Base-by-base conservation (phyloP, 2,888 invertebrate species). In the Fragum whitleyi region DNA sequence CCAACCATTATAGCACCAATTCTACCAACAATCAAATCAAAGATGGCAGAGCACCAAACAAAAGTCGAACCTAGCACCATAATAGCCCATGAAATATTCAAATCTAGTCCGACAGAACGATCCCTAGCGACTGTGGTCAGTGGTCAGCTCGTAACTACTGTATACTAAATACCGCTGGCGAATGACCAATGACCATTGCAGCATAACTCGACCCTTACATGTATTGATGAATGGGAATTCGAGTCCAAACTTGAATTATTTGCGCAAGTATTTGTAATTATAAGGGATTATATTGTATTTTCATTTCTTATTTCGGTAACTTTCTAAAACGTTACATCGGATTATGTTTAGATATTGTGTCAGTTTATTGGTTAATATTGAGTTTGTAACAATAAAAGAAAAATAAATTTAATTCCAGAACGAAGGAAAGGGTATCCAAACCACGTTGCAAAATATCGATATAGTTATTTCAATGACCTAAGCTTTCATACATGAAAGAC, bases 391-490 rank as follows among this genome's bases (percentile, higher is more conserved):
- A 36, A 36, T 36, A 36, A 36, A 36, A 36, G 32, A 36, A 36
- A 36, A 6, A 36, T 36, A 36, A 36, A 36, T 36, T 36, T 36
- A 36, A 36, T 36, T 36, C 32, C 32, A 36, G 32, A 36, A 36
- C 32, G 5, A 36, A 36, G 47, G 47, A 14, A 19, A 19, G 47
- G 47, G 14, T n/a, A 47, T 19, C 47, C 61, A 2, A 59, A 65
- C 78, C 78, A 76, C 81, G 78, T 75, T 73, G 72, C 73, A 74
- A 71, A 81, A 78, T 75, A 82, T 82, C 81, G 75, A 82, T 82
- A 65, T 39, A 82, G 75, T 76, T 73, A 75, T 75, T 65, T 55
- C 67, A 68, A 82, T 82, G 81, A 82, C 81, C 81, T 72, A 82
- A 76, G 78, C 72, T 62, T 82, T 61, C 75, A 73, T 72, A 82